phyloP scores from a whole-genome alignment of 2,797 vertebrate species.

The Oryzias sinensis region DNA sequence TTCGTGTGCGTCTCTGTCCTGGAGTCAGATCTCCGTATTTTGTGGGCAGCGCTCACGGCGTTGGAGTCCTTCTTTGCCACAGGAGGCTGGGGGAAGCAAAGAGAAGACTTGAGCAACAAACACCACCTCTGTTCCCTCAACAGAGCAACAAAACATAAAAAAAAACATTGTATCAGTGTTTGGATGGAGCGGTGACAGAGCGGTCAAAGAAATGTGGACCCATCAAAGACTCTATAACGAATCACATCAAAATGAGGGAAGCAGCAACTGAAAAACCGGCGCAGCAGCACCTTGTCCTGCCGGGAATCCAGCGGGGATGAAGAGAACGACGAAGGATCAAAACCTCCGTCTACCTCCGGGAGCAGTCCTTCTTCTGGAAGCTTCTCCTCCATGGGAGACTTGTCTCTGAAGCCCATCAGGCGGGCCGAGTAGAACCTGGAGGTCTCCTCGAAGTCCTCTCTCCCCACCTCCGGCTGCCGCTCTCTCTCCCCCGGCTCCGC shows the following conservation, averaged over 20 bases:
- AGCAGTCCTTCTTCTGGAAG: conserved; percentile 58
- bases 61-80: conserved; percentile 79
- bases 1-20: conserved; percentile 75
- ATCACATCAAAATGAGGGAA: conserved; percentile 13
- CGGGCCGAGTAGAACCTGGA: conserved; percentile 79
- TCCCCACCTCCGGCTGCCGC: conserved; percentile 80
- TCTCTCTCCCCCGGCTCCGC: conserved; percentile 59
- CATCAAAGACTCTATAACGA: conserved; percentile 7
- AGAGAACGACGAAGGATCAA: conserved; percentile 29
- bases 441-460: conserved; percentile 85
- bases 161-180: conserved; percentile 12
- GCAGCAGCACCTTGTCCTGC: conserved; percentile 28
- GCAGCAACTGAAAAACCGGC: conserved; percentile 3
- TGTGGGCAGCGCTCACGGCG: conserved; percentile 71
- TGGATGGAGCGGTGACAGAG: neutral
- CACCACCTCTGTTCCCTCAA: neutral
- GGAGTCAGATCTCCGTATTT: conserved; percentile 78
- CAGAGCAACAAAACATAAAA: conserved; percentile 13
- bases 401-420: conserved; percentile 80
- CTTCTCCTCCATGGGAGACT: conserved; percentile 82
- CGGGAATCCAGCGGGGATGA: conserved; percentile 40
- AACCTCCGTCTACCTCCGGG: conserved; percentile 70
- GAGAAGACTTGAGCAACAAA: conserved; percentile 8
- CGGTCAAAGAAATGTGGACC: conserved; percentile 19
- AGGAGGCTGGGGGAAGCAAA: conserved; percentile 73